Evolutionary conservation across 23 tunicate species (phyloP), one percentile per base, ranked within the genome.

Genomic region (Phallusia fumigata): DNA sequence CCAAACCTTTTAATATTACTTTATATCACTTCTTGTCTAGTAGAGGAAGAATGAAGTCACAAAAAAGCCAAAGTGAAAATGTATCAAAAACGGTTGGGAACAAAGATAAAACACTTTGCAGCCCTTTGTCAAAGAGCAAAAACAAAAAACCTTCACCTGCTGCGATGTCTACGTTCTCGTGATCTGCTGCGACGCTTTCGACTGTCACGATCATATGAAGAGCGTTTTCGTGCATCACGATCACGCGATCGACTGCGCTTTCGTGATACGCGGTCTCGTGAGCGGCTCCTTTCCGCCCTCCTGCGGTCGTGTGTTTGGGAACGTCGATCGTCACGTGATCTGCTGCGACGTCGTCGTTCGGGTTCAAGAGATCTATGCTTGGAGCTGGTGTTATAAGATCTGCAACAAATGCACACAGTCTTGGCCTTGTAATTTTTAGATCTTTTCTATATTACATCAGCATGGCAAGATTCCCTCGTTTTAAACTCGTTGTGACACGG

Each of bases 181-280:
- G 83, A 80, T 53, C 83, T 33, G 33, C 74, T 58, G 5, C 81
- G 81, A 6, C 81, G 81, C 34, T 72, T 69, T 10, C 45, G 5
- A 33, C 89, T 32, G 0, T 58, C 65, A 8, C 83, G 65, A 65
- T 85, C 89, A 85, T 82, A 82, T 78, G 89, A 85, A 26, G 65
- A 53, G 19, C 89, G 73, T 22, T 53, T 30, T 1, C 36, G 49
- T 52, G 34, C 2, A 31, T 33, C 65, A 31, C 83, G 65, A 32
- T 85, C 83, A 28, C 89, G 89, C 44, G 89, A 85, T 44, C 81
- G 76, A 33, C 76, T 77, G 28, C 83, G 75, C n/a, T 84, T 76
- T 24, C 84, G 76, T 24, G 69, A 58, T 24, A 16, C 8, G 28
- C 69, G 69, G 13, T 58, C 69, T 1, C 16, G 69, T 21, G 69